Evolutionary conservation across 1,140 invertebrate species (phyloP), one percentile per base, ranked within the genome.

Genomic region (Drosophila arizonae): DNA sequence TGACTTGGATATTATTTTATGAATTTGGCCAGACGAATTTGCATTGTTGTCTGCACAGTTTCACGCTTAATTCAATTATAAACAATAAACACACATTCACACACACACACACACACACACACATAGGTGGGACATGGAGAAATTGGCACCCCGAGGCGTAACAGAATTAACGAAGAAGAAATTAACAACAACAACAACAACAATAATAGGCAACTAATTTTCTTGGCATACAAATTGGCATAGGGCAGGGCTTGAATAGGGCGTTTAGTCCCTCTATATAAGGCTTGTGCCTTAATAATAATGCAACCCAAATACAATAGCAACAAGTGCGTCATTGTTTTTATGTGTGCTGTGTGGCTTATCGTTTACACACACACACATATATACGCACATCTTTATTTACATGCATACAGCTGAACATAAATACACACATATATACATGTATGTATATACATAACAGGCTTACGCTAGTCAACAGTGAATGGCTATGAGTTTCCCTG

Each of bases 31-130:
- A 15, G 33, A 55, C 46, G 64, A 64, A 70, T 70, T 63, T 58
- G 60, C 72, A 58, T 66, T 62, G 50, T 73, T 28, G 62, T 57
- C 72, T 81, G 76, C 61, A 63, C 55, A 76, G 46, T 77, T 81
- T 87, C 84, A 82, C 66, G 82, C 82, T 72, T 87, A 86, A 86
- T 86, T 87, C 65, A 86, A 87, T 87, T 87, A 79, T 82, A 86
- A 86, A 86, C 79, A 86, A 87, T 87, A 87, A 86, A 82, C 81
- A 86, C 75, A 77, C 66, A 68, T 63, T 61, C 30, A 62, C 46
- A 45, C n/a, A 56, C 56, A 64, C 36, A 24, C 45, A 58, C 65
- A 52, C 56, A 64, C 51, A 72, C 41, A 52, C 33, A 52, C 33
- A 52, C 50, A 51, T 6, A 15, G 13, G 26, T 24, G 9, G 28